Percentiles rank a stretch among this genome's conserved stretches.
Evolutionary conservation across 2,888 invertebrate genomes (phyloP).

Genomic region (Metopia argyrocephala): DNA sequence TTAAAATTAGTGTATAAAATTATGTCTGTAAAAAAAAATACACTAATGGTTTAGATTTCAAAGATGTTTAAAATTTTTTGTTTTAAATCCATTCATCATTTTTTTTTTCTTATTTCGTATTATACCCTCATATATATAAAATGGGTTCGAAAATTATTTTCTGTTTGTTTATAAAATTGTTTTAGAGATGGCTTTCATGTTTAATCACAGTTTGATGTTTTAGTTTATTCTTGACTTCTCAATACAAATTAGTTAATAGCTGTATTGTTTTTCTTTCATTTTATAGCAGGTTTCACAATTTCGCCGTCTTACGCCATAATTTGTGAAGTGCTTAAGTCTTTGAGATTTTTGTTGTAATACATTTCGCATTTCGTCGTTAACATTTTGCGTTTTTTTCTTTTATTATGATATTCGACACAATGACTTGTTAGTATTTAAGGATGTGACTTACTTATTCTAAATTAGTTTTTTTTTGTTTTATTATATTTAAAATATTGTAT

Average conservation of each 20-base stretch:
- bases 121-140: too few species aligned
- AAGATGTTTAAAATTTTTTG: conserved; percentile 22
- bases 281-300: conserved; percentile 65
- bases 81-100: conserved; percentile 22
- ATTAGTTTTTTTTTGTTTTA: conserved; percentile 8
- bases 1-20: background rate
- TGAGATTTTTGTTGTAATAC: conserved; percentile 60
- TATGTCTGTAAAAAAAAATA: background rate
- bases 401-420: background rate
- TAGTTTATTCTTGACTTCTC: conserved; percentile 54
- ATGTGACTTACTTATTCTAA: conserved; percentile 19
- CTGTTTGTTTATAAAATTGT: conserved; percentile 37
- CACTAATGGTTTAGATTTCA: background rate
- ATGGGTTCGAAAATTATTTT: conserved; percentile 61
- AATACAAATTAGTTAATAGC: conserved; percentile 64
- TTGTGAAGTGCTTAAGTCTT: conserved; percentile 74
- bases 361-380: conserved; percentile 49
- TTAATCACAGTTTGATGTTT: conserved; percentile 67
- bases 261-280: conserved; percentile 47
- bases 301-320: conserved; percentile 63
- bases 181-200: conserved; percentile 67
- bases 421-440: background rate
- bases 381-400: conserved; percentile 47
- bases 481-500: conserved; percentile 29
- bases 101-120: conserved; percentile 14